Base-by-base conservation (phyloP, 2,113 vertebrate species). In the Protobothrops flavoviridis region DNA sequence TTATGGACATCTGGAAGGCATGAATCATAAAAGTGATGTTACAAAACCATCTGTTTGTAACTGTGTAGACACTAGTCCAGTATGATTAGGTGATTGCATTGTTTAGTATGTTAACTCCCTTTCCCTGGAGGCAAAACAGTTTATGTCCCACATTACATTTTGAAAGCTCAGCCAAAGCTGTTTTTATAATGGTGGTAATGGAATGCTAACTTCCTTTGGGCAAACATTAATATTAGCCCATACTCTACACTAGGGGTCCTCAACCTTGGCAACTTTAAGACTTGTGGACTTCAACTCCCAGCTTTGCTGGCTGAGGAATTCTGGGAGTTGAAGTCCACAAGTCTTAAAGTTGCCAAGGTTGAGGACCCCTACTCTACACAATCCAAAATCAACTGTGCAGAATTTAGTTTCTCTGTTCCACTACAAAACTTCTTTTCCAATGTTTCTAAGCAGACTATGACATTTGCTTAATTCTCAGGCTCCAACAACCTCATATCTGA, bases 31-130 rank as follows among this genome's bases (percentile, higher is more conserved):
- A 59, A 90, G 43, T 45, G 33, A 94, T 39, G 69, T 86, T 86
- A 91, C 26, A 43, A 57, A 94, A 94, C 89, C 43, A 90, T 61
- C 88, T 94, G 64, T 26, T 92, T 21, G 17, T 1, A 56, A 56
- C 26, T 21, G 59, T 24, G 56, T 7, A 90, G 89, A 52, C 3
- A 10, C 39, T 3, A 90, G 52, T 45, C 53, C 85, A 33, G 23
- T 9, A 43, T 55, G 48, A 92, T 48, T 1, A 94, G 89, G 11
- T n/a, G 89, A 39, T 55, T 57, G 85, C 17, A 53, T 74, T 93
- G 92, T 64, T 81, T 69, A 92, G 29, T 74, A 90, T 86, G 69
- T 26, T 1, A 94, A 93, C 43, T 29, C 2, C 2, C 26, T 93
- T 26, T 1, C 61, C 55, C 94, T 81, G 89, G 23, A 64, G 93